Percentiles rank a stretch among this genome's conserved stretches.
Evolutionary conservation across 2,888 invertebrate species (phyloP).

Genomic region (Eupelmus urozonus): DNA sequence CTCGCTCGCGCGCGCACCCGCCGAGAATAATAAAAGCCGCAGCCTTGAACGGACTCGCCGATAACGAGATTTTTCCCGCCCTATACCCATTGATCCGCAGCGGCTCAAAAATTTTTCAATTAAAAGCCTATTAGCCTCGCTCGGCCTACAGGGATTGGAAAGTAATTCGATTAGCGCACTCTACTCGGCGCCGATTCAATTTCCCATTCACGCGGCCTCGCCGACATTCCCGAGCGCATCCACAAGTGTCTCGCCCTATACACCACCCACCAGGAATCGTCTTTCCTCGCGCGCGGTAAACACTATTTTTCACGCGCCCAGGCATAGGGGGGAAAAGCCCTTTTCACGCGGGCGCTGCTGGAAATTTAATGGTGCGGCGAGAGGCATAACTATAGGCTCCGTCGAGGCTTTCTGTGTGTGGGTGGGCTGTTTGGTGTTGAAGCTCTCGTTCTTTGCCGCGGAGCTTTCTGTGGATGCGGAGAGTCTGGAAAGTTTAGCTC

Average conservation of each 20-base stretch:
- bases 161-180: slow-evolving; percentile 63
- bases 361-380: slow-evolving; percentile 26
- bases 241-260: slow-evolving; percentile 51
- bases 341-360: neutral
- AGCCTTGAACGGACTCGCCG: neutral
- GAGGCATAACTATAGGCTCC: neutral
- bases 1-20: neutral
- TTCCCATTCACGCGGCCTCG: slow-evolving; percentile 60
- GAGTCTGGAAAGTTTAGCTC: slow-evolving; percentile 22
- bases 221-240: slow-evolving; percentile 47
- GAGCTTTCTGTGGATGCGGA: neutral
- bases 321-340: neutral
- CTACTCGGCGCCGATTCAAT: slow-evolving; percentile 62
- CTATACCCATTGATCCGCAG: slow-evolving; percentile 25
- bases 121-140: slow-evolving; percentile 65
- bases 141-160: slow-evolving; percentile 62
- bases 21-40: slow-evolving; percentile 32
- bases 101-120: slow-evolving; percentile 67
- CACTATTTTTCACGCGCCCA: slow-evolving; percentile 23
- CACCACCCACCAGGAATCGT: too few species aligned
- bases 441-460: too few species aligned
- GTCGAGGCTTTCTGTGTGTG: too few species aligned
- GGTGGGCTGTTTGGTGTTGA: too few species aligned
- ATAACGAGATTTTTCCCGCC: slow-evolving; percentile 43
- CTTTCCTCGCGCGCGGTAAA: too few species aligned